These are phyloP conservation scores for Gastracanthus pulcherrimus DNA, from an alignment of 2,888 invertebrate genomes.

Conservation along the genomic window DNA sequence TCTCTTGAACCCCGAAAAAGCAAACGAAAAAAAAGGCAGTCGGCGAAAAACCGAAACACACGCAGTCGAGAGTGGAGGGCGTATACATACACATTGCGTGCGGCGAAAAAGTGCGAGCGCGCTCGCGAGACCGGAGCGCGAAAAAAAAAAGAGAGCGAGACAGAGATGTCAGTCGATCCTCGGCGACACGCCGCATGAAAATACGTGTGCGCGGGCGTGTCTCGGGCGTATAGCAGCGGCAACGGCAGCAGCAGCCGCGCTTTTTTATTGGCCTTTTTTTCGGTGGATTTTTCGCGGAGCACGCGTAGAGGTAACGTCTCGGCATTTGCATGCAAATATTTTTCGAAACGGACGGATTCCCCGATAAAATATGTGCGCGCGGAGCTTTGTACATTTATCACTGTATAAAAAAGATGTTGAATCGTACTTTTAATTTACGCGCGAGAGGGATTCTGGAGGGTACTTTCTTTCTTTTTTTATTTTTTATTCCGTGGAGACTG, in stretches of 20 bases:
- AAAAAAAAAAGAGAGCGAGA: not conserved
- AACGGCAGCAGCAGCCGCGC: not conserved
- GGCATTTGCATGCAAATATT: conserved; percentile 57
- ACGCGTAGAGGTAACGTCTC: conserved; percentile 39
- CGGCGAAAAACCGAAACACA: not conserved
- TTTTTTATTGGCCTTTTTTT: conserved; percentile 35
- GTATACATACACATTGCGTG: not conserved
- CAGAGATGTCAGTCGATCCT: conserved; percentile 39
- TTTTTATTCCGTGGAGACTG: not conserved
- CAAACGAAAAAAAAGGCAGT: not conserved
- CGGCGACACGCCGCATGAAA: conserved; percentile 27
- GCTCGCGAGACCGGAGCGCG: not conserved
- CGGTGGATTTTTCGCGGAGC: conserved; percentile 36
- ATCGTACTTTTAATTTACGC: conserved; percentile 49
- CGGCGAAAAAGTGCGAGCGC: not conserved
- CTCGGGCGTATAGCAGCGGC: conserved; percentile 8
- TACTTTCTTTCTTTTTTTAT: too few relatives aligned
- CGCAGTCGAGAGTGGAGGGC: not conserved
- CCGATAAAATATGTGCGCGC: conserved; percentile 51
- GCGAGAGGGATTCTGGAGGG: not conserved
- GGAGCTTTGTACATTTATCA: conserved; percentile 54
- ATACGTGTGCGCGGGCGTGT: conserved; percentile 45
- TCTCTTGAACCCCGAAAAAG: not conserved
- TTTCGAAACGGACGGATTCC: conserved; percentile 53
- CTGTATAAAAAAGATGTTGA: conserved; percentile 49